These are phyloP conservation scores for Chelonus formosanus DNA, from an alignment of 2,888 invertebrate genomes.

Conservation along the genomic window DNA sequence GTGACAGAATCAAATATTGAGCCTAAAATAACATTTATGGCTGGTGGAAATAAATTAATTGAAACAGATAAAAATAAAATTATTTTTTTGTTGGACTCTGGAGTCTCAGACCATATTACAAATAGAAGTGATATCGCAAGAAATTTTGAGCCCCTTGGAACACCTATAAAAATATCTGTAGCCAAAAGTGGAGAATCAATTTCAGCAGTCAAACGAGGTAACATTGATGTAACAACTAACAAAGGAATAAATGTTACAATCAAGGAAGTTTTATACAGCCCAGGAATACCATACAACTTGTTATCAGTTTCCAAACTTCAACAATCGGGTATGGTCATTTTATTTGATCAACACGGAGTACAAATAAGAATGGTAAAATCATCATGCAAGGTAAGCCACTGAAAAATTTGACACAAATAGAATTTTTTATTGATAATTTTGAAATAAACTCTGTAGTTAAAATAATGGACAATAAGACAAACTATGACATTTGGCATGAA, in stretches of 20 bases:
- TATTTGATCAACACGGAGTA: conserved; percentile 49
- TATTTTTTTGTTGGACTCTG: conserved; percentile 23
- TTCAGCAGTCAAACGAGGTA: conserved; percentile 48
- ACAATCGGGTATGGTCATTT: conserved; percentile 49
- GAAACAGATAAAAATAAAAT: conserved; percentile 3
- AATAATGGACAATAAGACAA: conserved; percentile 27
- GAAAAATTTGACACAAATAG: conserved; percentile 41
- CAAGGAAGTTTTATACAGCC: conserved; percentile 47
- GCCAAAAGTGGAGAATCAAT: conserved; percentile 50
- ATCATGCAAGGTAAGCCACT: conserved; percentile 45
- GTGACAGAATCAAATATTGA: neutral
- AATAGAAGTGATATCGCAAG: neutral
- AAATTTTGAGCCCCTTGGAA: neutral
- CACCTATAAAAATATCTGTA: conserved; percentile 36
- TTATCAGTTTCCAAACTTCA: conserved; percentile 49
- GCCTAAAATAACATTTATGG: neutral
- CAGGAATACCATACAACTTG: conserved; percentile 52
- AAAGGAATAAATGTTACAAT: conserved; percentile 38
- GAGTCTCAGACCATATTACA: conserved; percentile 25
- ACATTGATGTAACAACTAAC: conserved; percentile 46
- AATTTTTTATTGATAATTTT: conserved; percentile 28
- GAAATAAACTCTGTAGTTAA: conserved; percentile 17
- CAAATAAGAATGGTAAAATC: conserved; percentile 41
- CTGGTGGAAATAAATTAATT: neutral
- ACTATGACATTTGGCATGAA: conserved; percentile 30